Base-by-base conservation (phyloP, 37 sponge, comb jelly and placozoan genomes). In the Tethya wilhelma region DNA sequence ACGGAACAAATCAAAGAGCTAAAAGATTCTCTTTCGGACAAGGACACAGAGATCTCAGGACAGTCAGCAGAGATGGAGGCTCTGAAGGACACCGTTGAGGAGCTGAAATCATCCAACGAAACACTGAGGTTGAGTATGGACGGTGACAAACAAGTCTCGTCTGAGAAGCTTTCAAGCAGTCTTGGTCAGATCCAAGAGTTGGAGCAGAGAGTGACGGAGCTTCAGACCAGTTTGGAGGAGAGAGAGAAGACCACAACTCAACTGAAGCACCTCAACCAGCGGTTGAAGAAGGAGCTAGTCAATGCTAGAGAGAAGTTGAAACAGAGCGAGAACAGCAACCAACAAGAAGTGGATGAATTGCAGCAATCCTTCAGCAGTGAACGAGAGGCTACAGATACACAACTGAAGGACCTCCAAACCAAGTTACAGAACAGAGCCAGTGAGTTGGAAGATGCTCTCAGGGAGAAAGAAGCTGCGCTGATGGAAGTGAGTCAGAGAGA, bases 131-230 rank as follows among this genome's bases (percentile, higher is more conserved):
- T 4, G 20, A 59, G 43, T 40, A 20, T 70, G 0, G 71, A 69
- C 25, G 57, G 71, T 3, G 69, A 69, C 34, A 44, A n/a, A 55
- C 60, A 70, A 44, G 42, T 23, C 7, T 1, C 62, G 0, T 41
- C 81, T 31, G 44, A 70, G 31, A 69, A 70, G 39, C 62, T 70
- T 0, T 44, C 40, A 0, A n/a, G 9, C 33, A 55, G 56, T 41
- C 69, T 37, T 9, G 1, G 5, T 4, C 30, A 69, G 44, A 80
- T 80, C 17, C 43, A 37, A 26, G 81, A 80, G 44, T 39, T 80
- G 43, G 81, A 80, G 44, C 32, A 69, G 44, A 56, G 58, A 41
- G 60, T 80, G 58, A 2, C 25, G 7, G 62, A 80, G 59, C 56
- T 80, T 19, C 71, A 69, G 57, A 45, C 23, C 2, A 4, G 11